These are phyloP conservation scores for Oscheius sp. DNA, from an alignment of 2,888 invertebrate genomes.

Conservation along the genomic window DNA sequence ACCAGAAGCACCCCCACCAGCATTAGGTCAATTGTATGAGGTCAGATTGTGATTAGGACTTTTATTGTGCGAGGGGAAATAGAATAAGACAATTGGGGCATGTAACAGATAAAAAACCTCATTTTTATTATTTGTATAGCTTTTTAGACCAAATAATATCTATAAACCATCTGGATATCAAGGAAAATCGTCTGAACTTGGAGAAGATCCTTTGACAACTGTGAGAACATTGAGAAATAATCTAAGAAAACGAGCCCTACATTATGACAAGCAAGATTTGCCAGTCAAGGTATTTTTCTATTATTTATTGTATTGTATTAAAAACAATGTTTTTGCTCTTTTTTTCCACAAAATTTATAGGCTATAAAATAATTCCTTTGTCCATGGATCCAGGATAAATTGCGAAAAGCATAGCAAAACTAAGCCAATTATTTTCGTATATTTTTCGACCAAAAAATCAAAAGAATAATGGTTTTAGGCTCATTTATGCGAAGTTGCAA, in stretches of 20 bases:
- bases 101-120: not conserved
- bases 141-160: conserved; percentile 48
- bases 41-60: no score
- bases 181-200: conserved; percentile 47
- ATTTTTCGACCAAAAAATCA: not conserved
- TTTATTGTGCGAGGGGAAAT: not conserved
- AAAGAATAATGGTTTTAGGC: conserved; percentile 32
- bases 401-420: not conserved
- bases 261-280: conserved; percentile 42
- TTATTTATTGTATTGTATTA: no score
- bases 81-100: not conserved
- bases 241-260: conserved; percentile 43
- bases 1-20: conserved; percentile 7
- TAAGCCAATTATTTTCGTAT: not conserved
- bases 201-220: conserved; percentile 61
- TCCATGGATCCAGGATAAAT: no score
- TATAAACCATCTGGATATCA: conserved; percentile 53
- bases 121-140: not conserved
- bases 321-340: no score
- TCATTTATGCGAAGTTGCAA: conserved; percentile 55
- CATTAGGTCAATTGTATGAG: not conserved
- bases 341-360: no score
- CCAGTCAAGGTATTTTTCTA: conserved; percentile 46
- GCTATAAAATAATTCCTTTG: no score
- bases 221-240: conserved; percentile 62